phyloP scores from a whole-genome alignment of 2,888 invertebrate genomes.

The Minunthozetes semirufus region DNA sequence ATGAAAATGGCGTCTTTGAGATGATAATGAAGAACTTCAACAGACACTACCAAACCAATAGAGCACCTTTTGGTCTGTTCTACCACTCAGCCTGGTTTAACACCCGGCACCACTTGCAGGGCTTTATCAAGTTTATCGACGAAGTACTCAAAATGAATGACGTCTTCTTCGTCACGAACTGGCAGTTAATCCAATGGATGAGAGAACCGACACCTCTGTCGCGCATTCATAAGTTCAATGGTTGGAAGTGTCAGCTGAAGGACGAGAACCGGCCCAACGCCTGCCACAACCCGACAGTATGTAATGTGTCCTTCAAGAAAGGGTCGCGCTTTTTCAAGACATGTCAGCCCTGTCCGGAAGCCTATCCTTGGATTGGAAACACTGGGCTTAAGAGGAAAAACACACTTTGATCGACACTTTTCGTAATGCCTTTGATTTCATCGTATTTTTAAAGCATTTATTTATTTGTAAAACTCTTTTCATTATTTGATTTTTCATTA shows the following conservation, averaged over 20 bases:
- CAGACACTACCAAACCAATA: slow-evolving; percentile 84
- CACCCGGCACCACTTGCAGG: slow-evolving; percentile 85
- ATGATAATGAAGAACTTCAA: slow-evolving; percentile 93
- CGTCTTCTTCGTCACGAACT: slow-evolving; percentile 83
- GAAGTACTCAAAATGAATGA: slow-evolving; percentile 56
- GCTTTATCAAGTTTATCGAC: slow-evolving; percentile 85
- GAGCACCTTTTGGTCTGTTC: slow-evolving; percentile 84
- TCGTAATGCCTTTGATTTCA: background rate
- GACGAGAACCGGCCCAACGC: slow-evolving; percentile 71
- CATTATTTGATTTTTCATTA: too few relatives aligned
- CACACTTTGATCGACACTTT: background rate
- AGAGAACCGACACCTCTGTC: slow-evolving; percentile 79
- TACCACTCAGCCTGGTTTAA: slow-evolving; percentile 95
- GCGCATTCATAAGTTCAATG: slow-evolving; percentile 72
- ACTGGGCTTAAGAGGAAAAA: slow-evolving; percentile 22
- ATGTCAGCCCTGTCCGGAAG: slow-evolving; percentile 78
- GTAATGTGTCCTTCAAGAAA: slow-evolving; percentile 71
- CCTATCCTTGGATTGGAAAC: slow-evolving; percentile 87
- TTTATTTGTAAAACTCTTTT: too few relatives aligned
- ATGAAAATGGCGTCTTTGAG: slow-evolving; percentile 78
- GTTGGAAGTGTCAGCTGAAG: slow-evolving; percentile 65
- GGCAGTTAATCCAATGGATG: slow-evolving; percentile 91
- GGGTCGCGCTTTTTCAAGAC: slow-evolving; percentile 76
- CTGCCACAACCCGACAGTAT: slow-evolving; percentile 85
- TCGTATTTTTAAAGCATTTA: too few relatives aligned